Conservation (phyloP, 1,140 invertebrate genomes). For the Trichonephila clavipes region DNA sequence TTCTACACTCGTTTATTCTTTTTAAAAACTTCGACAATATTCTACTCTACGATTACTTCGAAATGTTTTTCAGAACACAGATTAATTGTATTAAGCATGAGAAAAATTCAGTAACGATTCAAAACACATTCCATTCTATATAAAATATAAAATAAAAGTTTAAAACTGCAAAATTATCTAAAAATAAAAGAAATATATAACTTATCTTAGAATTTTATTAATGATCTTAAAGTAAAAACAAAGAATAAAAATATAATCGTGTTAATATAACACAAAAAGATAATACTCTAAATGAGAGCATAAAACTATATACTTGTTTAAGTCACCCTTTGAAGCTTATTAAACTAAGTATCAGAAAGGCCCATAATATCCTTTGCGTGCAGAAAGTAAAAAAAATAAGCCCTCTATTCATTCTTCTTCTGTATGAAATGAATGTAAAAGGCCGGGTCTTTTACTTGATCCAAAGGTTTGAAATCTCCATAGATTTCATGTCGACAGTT, state of each 20-base stretch:
- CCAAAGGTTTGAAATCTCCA: constrained; percentile 89
- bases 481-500: constrained; percentile 86
- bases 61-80: too few relatives aligned
- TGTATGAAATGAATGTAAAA: constrained; percentile 93
- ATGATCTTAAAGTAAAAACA: too few relatives aligned
- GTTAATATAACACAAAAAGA: constrained; percentile 19
- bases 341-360: neutral
- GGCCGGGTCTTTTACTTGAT: constrained; percentile 85
- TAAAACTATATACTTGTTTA: neutral
- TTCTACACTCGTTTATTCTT: too few relatives aligned
- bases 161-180: neutral
- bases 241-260: neutral
- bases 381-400: neutral
- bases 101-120: neutral
- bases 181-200: neutral
- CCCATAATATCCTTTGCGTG: neutral
- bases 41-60: too few relatives aligned
- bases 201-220: too few relatives aligned
- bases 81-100: neutral
- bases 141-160: neutral
- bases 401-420: constrained; percentile 81
- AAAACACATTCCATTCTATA: too few relatives aligned
- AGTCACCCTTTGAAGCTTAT: neutral
- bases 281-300: neutral
- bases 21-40: too few relatives aligned